Evolutionary conservation across 1,140 invertebrate genomes (phyloP).

Genomic region (Papilio xuthus): DNA sequence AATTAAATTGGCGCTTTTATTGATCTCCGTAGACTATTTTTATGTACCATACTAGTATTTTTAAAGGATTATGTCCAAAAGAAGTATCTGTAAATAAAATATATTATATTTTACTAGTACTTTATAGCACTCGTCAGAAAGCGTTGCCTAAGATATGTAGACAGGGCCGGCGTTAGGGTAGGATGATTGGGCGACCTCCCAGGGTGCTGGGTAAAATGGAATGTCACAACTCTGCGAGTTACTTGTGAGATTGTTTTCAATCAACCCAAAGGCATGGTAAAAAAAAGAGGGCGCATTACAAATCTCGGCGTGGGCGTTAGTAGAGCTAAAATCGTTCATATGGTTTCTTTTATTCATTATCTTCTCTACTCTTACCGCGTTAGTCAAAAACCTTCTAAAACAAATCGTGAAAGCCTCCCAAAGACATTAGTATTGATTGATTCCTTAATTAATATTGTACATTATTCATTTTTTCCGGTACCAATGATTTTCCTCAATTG

Average conservation of each 20-base stretch:
- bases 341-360: too few relatives aligned
- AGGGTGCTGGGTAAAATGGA: too few relatives aligned
- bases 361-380: too few relatives aligned
- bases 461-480: not conserved
- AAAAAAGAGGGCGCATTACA: too few relatives aligned
- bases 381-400: not conserved
- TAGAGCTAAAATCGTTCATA: too few relatives aligned
- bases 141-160: not conserved
- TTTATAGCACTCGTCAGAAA: too few relatives aligned
- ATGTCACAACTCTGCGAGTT: too few relatives aligned
- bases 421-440: not conserved
- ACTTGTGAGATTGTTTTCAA: too few relatives aligned
- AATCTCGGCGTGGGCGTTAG: too few relatives aligned
- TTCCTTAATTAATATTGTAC: not conserved
- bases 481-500: not conserved
- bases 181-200: too few relatives aligned
- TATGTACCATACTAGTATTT: slow-evolving; percentile 31
- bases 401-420: not conserved
- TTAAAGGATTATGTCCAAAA: not conserved
- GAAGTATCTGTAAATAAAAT: not conserved
- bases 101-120: not conserved
- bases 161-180: not conserved
- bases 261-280: too few relatives aligned
- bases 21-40: slow-evolving; percentile 45
- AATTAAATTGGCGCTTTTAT: slow-evolving; percentile 43